Evolutionary conservation across 2,888 invertebrate species (phyloP), one percentile per base, ranked within the genome.

Genomic region (Orthosia incerta): DNA sequence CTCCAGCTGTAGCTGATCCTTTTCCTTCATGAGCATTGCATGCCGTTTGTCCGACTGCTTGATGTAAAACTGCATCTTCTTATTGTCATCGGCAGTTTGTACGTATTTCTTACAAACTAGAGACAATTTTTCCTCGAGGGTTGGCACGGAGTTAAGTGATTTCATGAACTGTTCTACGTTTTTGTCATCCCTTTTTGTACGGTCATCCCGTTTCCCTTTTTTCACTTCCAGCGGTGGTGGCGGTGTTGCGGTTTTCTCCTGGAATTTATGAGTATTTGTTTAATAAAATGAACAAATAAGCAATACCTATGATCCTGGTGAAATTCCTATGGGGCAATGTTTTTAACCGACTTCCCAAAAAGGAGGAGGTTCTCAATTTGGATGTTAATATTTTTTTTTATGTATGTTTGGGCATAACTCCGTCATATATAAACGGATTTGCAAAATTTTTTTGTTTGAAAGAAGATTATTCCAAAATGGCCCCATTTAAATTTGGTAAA

Each of bases 1-100:
- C 89, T 99, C 99, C 66, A 97, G 96, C 89, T 98, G 98, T 62
- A 98, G 92, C 85, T 98, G 98, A 84, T 99, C 98, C 87, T 98
- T 98, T 89, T 99, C 99, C 82, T 98, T 97, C 61, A 97, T 94
- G 26, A 98, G 90, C 79, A 97, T 89, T 26, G 96, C 94, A 75
- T 97, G 94, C 70, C 97, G 96, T 76, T 97, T 97, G 80, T 98
- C 97, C 0, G 97, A 95, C 76, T 97, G 96, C 82, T 97, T 97
- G 18, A 97, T 93, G 63, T 95, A 95, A 79, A 96, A 94, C 80
- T 97, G 97, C 77, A 97, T 89, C 78, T 97, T 97, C 79, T 97
- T 96, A 89, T 97, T 97, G 70, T 98, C 98, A 84, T 98, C 98
- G 16, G 97, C 97, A 7, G 97, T 95, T 86, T 98, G 98, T 0